Conservation (phyloP, 1,140 invertebrate species). For the Nasonia longicornis region DNA sequence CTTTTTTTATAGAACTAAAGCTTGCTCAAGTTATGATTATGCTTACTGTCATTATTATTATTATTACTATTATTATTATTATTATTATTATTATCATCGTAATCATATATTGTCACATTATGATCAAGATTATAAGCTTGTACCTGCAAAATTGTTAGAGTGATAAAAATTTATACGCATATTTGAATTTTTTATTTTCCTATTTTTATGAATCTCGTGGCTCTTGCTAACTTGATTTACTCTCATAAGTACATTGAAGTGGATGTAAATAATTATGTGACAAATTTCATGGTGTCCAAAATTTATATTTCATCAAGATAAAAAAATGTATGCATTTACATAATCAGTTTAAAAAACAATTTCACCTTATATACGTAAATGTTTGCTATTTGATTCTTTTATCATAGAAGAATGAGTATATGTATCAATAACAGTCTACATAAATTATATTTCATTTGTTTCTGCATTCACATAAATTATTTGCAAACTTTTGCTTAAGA, state of each 20-base stretch:
- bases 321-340: not conserved
- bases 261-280: not conserved
- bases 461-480: too few relatives aligned
- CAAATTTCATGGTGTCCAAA: not conserved
- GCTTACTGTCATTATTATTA: conserved; percentile 22
- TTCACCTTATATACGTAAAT: not conserved
- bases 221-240: not conserved
- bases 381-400: too few relatives aligned
- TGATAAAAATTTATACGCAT: conserved; percentile 27
- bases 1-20: conserved; percentile 31
- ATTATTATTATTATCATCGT: conserved; percentile 33
- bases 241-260: not conserved
- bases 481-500: too few relatives aligned
- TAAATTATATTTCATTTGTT: not conserved
- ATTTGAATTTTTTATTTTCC: conserved; percentile 21
- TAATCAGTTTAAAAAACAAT: not conserved
- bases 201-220: not conserved
- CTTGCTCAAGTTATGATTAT: conserved; percentile 37
- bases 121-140: conserved; percentile 42
- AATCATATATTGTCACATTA: conserved; percentile 30
- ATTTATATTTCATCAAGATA: not conserved
- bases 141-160: conserved; percentile 40
- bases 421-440: not conserved
- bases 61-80: conserved; percentile 36
- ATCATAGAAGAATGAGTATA: not conserved